Percentiles rank a stretch among this genome's conserved stretches.
Conservation (phyloP, 2,113 vertebrate genomes). For the Mastomys natalensis region DNA sequence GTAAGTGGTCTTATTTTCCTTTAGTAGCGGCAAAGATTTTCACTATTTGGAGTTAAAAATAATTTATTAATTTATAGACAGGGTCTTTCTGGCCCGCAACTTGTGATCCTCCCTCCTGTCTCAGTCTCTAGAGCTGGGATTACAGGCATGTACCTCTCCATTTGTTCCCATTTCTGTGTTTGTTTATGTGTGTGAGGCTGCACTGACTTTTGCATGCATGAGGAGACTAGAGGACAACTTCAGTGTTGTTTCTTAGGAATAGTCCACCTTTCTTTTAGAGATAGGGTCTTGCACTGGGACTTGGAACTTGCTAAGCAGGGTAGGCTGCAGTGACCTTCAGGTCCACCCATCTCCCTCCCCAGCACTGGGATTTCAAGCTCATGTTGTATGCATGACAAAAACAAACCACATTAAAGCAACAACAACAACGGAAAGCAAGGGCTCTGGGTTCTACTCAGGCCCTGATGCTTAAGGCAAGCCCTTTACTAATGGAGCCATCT, state of each 20-base stretch:
- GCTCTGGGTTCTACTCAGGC: not conserved
- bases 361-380: not conserved
- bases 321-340: not conserved
- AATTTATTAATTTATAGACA: not conserved
- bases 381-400: not conserved
- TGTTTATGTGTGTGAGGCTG: not conserved
- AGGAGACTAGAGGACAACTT: not conserved
- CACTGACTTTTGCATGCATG: not conserved
- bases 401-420: not conserved
- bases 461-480: not conserved
- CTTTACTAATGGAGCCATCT: not conserved
- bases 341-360: not conserved
- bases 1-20: not conserved
- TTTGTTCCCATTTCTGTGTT: not conserved
- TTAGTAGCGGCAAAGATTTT: not conserved
- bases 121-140: not conserved
- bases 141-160: not conserved
- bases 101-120: not conserved
- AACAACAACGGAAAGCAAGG: too few species aligned
- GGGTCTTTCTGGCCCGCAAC: not conserved
- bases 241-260: not conserved
- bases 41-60: not conserved
- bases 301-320: not conserved
- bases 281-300: not conserved
- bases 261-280: not conserved